phyloP scores from a whole-genome alignment of 2,888 invertebrate genomes.

The Tachina fera region DNA sequence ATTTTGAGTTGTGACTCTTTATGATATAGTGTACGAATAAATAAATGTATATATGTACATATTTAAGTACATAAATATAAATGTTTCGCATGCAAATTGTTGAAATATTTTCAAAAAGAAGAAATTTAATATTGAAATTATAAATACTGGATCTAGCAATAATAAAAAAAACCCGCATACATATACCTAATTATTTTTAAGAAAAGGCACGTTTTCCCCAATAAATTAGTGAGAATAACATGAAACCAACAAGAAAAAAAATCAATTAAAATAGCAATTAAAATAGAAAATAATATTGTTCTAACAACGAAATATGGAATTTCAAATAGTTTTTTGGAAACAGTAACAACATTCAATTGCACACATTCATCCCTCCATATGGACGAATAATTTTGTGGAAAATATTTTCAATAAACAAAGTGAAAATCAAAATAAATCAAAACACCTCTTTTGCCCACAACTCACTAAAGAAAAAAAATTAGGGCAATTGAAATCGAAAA shows the following conservation, averaged over 20 bases:
- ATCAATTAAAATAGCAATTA: slow-evolving; percentile 10
- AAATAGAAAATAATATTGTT: slow-evolving; percentile 38
- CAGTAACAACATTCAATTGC: slow-evolving; percentile 3
- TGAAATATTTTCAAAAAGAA: slow-evolving; percentile 6
- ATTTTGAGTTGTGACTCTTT: too few species aligned
- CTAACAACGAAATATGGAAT: slow-evolving; percentile 45
- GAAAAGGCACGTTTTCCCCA: slow-evolving; percentile 63
- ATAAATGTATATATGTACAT: too few species aligned
- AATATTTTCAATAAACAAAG: slow-evolving; percentile 19
- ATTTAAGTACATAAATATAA: too few species aligned
- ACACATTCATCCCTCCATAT: background rate
- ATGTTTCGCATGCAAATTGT: too few species aligned
- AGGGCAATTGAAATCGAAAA: slow-evolving; percentile 38
- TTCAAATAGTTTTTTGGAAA: slow-evolving; percentile 44
- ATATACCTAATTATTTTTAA: slow-evolving; percentile 41
- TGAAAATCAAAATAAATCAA: background rate
- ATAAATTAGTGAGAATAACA: slow-evolving; percentile 26
- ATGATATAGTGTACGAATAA: too few species aligned
- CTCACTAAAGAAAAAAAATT: background rate
- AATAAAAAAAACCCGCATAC: background rate
- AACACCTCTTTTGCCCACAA: slow-evolving; percentile 6
- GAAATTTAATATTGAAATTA: slow-evolving; percentile 49
- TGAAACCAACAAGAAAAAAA: slow-evolving; percentile 30
- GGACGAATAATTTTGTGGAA: background rate
- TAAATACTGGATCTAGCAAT: slow-evolving; percentile 3